Evolutionary conservation across 2,113 vertebrate genomes (phyloP).

Genomic region (Erythrocercus mccallii): DNA sequence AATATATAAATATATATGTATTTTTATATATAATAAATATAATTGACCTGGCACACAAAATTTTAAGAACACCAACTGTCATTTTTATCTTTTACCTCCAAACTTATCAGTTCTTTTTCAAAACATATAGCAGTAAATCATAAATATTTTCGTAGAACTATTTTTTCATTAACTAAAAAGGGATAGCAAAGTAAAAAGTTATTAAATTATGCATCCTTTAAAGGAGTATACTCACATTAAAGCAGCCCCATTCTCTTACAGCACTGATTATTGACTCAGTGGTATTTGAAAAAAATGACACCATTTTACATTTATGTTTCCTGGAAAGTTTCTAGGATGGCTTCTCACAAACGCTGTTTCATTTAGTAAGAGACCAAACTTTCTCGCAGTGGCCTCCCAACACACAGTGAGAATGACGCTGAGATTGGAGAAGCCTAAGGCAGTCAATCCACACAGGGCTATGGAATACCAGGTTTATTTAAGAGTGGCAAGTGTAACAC

Average conservation of each 20-base stretch:
- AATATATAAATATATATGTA: too few relatives aligned
- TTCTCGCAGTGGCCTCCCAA: background rate
- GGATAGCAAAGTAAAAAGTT: background rate
- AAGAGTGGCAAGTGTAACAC: background rate
- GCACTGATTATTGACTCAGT: background rate
- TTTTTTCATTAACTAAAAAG: background rate
- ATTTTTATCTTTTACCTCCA: background rate
- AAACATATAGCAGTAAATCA: background rate
- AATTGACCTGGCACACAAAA: background rate
- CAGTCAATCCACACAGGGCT: background rate
- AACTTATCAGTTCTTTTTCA: background rate
- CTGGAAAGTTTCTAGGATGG: background rate
- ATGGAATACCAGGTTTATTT: accelerated
- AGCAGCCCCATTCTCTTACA: background rate
- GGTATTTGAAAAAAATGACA: background rate
- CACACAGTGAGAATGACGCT: background rate
- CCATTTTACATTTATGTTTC: background rate
- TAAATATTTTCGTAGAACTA: background rate
- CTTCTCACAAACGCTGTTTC: background rate
- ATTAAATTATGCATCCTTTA: background rate
- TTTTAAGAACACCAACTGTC: background rate
- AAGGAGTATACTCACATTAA: background rate
- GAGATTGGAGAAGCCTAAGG: background rate
- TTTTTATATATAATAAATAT: background rate
- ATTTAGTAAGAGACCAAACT: background rate